Conservation (phyloP, 2,888 invertebrate genomes). For the Merodon equestris region DNA sequence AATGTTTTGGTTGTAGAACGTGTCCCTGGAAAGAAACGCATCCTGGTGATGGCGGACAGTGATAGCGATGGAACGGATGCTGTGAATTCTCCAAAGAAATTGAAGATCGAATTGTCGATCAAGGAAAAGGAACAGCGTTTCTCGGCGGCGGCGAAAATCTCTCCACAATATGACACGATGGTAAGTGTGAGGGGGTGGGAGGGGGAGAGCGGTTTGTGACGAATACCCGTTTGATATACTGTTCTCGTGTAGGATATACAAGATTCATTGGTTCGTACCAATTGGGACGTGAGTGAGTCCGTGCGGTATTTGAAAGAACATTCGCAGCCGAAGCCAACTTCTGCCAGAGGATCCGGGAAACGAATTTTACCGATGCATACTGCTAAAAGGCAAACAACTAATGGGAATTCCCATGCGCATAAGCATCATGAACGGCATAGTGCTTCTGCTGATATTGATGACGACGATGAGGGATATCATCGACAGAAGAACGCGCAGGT, state of each 20-base stretch:
- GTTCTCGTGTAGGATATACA: slow-evolving; percentile 76
- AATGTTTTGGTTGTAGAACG: slow-evolving; percentile 71
- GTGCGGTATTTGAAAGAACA: slow-evolving; percentile 75
- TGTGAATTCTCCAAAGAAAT: slow-evolving; percentile 73
- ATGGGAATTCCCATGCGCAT: slow-evolving; percentile 23
- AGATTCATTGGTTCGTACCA: slow-evolving; percentile 77
- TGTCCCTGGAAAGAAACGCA: slow-evolving; percentile 78
- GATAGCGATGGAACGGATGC: slow-evolving; percentile 75
- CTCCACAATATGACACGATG: slow-evolving; percentile 77
- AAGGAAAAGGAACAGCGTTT: slow-evolving; percentile 77
- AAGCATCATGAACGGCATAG: slow-evolving; percentile 22
- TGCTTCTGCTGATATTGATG: slow-evolving; percentile 62
- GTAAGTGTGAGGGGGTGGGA: slow-evolving; percentile 69
- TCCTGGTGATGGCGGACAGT: slow-evolving; percentile 77
- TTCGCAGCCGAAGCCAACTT: slow-evolving; percentile 71
- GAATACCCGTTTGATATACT: background rate
- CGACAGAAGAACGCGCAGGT: slow-evolving; percentile 75
- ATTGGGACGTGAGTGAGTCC: slow-evolving; percentile 78
- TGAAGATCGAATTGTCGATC: slow-evolving; percentile 74
- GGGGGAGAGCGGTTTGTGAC: background rate
- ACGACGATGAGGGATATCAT: slow-evolving; percentile 74
- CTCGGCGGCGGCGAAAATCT: slow-evolving; percentile 76
- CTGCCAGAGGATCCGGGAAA: slow-evolving; percentile 1
- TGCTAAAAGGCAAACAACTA: slow-evolving; percentile 3
- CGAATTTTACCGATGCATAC: slow-evolving; percentile 9